phyloP scores from a whole-genome alignment of 2,888 invertebrate genomes.

The Trachelus stipa region DNA sequence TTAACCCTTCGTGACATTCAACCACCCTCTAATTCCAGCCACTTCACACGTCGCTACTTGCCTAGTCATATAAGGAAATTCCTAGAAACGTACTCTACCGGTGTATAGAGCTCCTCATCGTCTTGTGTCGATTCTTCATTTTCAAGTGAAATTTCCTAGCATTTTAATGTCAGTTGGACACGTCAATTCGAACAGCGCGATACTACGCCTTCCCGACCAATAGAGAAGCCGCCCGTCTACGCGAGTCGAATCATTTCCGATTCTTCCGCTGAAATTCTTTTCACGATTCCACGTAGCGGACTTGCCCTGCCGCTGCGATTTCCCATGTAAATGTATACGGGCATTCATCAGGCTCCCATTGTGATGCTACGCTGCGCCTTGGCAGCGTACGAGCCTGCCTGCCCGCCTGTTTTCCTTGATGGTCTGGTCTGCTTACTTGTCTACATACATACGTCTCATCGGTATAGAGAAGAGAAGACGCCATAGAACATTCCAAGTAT shows the following conservation, averaged over 20 bases:
- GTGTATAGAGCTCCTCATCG: neutral
- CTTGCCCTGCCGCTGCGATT: constrained; percentile 46
- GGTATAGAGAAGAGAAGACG: neutral
- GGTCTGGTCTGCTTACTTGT: neutral
- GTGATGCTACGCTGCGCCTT: constrained; percentile 49
- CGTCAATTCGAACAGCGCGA: neutral
- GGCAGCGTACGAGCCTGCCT: constrained; percentile 27
- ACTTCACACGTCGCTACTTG: neutral
- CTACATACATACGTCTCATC: neutral
- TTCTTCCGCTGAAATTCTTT: constrained; percentile 36
- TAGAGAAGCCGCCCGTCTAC: neutral
- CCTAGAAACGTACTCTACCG: neutral
- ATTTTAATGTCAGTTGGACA: neutral
- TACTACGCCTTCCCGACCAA: neutral
- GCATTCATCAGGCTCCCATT: constrained; percentile 62
- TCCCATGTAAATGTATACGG: constrained; percentile 64
- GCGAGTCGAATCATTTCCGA: constrained; percentile 10
- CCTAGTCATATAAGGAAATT: neutral
- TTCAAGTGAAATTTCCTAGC: neutral
- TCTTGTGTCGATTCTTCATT: neutral
- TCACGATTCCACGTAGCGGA: constrained; percentile 42
- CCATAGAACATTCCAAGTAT: neutral
- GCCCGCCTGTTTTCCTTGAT: constrained; percentile 3
- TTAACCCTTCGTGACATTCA: neutral
- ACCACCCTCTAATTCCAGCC: neutral